These are phyloP conservation scores for Xenopus laevis DNA, from an alignment of 2,113 vertebrate genomes.

Conservation along the genomic window DNA sequence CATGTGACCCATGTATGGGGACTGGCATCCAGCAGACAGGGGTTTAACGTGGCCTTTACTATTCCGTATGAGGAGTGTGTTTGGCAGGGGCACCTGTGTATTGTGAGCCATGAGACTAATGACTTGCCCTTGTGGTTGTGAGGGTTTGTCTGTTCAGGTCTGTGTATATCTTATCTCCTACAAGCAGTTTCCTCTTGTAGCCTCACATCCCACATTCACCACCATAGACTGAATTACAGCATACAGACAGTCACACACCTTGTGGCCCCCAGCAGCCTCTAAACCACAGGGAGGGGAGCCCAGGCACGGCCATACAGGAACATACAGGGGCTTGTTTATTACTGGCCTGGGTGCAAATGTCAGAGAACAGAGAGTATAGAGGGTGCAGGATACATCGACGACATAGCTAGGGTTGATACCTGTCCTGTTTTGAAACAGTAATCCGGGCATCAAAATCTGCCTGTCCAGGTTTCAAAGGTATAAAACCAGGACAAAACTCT, in stretches of 20 bases:
- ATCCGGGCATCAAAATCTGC: no score
- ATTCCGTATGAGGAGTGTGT: no score
- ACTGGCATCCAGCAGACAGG: no score
- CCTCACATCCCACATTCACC: constrained; percentile 55
- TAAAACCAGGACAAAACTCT: neutral
- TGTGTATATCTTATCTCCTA: constrained; percentile 60
- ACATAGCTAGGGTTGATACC: no score
- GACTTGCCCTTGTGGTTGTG: constrained; percentile 34
- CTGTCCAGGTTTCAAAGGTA: neutral
- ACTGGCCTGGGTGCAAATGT: constrained; percentile 19
- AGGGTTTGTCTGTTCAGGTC: constrained; percentile 52
- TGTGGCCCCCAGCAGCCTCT: constrained; percentile 46
- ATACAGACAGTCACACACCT: constrained; percentile 3
- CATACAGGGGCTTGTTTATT: constrained; percentile 15
- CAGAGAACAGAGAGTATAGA: neutral
- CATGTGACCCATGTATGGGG: no score
- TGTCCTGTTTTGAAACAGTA: no score
- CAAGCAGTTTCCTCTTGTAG: constrained; percentile 63
- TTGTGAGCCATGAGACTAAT: neutral
- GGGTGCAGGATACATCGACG: neutral
- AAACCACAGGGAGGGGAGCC: constrained; percentile 37
- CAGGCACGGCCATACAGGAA: neutral
- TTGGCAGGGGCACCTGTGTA: neutral
- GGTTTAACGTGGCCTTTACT: no score
- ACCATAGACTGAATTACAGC: neutral